Evolutionary conservation across 64 coral and sea anemone genomes (phyloP).

Genomic region (Montipora foliosa): DNA sequence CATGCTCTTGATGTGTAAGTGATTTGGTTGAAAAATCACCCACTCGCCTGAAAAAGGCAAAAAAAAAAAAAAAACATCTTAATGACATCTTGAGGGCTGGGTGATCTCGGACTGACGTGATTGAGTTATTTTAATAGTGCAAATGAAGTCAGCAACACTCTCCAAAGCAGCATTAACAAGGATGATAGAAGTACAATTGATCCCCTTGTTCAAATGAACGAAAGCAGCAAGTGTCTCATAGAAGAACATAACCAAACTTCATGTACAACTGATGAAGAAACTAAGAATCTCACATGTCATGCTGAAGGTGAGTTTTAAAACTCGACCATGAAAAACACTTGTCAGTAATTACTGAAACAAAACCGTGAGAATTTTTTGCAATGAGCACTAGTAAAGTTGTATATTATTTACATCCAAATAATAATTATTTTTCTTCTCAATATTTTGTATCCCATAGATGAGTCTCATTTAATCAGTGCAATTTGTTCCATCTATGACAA

Average conservation of each 20-base stretch:
- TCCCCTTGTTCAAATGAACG: neutral
- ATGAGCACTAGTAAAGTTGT: too few relatives aligned
- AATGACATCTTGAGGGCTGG: too few relatives aligned
- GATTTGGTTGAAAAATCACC: too few relatives aligned
- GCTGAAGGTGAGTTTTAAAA: neutral
- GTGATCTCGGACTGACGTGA: too few relatives aligned
- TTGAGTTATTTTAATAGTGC: neutral
- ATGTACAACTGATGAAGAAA: neutral
- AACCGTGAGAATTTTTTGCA: too few relatives aligned
- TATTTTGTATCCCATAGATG: neutral
- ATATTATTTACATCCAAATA: too few relatives aligned
- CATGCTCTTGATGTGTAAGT: too few relatives aligned
- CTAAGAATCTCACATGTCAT: neutral
- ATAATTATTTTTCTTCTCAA: neutral
- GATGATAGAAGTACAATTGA: neutral
- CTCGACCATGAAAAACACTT: too few relatives aligned
- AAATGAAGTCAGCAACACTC: neutral
- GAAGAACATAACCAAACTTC: neutral
- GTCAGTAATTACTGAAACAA: too few relatives aligned
- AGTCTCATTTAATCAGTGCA: neutral
- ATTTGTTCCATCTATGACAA: neutral
- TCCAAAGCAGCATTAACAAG: neutral
- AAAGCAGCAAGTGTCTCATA: neutral
- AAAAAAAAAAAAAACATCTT: too few relatives aligned
- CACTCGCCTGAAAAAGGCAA: too few relatives aligned